A percentile compares a stretch with the other conserved stretches of the same genome.
phyloP scores from a whole-genome alignment of 2,113 vertebrate genomes.

The Anhinga rufa region DNA sequence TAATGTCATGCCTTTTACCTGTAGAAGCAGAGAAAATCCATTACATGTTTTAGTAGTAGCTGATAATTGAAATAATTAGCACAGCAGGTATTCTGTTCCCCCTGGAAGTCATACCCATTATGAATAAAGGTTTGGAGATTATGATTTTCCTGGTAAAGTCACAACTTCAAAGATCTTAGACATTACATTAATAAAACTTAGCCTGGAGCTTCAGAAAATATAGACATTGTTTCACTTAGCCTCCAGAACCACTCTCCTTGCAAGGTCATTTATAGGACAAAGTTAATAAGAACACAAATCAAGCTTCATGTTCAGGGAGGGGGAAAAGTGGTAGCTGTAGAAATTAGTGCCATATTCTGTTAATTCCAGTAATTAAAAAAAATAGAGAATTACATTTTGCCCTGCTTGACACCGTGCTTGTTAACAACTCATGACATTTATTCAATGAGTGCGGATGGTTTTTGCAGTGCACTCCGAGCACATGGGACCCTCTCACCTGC shows the following conservation, averaged over 20 bases:
- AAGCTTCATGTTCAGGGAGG: constrained; percentile 72
- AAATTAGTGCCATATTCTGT: constrained; percentile 75
- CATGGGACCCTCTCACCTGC: background rate
- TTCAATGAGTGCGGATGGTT: background rate
- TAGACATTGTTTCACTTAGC: constrained; percentile 88
- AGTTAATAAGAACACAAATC: constrained; percentile 86
- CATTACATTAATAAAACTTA: constrained; percentile 96
- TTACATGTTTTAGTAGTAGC: constrained; percentile 88
- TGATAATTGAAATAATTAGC: constrained; percentile 98
- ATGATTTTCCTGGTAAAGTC: constrained; percentile 97
- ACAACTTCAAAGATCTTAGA: constrained; percentile 97
- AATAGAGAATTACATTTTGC: constrained; percentile 71
- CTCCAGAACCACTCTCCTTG: constrained; percentile 83
- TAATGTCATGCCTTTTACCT: constrained; percentile 88
- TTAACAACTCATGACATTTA: constrained; percentile 75
- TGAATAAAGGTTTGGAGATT: constrained; percentile 96
- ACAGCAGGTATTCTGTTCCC: constrained; percentile 93
- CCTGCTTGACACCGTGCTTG: constrained; percentile 65
- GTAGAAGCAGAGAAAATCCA: constrained; percentile 89
- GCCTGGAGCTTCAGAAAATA: constrained; percentile 89
- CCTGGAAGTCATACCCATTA: constrained; percentile 97
- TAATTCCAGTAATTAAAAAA: constrained; percentile 83
- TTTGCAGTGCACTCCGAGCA: background rate
- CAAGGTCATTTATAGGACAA: constrained; percentile 97
- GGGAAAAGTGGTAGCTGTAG: constrained; percentile 62